phyloP scores from a whole-genome alignment of 2,797 vertebrate species.

The Eulemur rubriventer region DNA sequence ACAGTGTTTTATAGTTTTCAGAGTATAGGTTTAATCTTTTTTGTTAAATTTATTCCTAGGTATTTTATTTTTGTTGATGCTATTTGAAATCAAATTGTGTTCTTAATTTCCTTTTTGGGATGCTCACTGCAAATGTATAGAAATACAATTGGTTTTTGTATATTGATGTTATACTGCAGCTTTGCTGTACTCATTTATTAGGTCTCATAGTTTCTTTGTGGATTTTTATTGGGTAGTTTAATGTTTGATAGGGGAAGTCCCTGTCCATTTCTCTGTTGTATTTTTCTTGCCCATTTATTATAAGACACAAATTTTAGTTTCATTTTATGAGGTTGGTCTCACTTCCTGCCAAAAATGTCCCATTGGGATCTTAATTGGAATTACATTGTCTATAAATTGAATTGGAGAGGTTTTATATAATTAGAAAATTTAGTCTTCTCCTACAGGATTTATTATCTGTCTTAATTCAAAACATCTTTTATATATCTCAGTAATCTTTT shows the following conservation, averaged over 20 bases:
- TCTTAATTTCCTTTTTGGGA: not conserved
- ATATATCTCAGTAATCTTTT: not conserved
- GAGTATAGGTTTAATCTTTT: not conserved
- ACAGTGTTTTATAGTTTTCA: not conserved
- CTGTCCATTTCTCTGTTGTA: not conserved
- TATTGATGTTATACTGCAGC: not conserved
- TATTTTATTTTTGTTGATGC: not conserved
- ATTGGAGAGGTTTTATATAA: not conserved
- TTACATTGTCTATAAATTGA: not conserved
- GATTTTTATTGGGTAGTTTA: not conserved
- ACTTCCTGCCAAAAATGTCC: not conserved
- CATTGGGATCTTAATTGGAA: not conserved
- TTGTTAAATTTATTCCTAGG: not conserved
- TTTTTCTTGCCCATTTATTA: not conserved
- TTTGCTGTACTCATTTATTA: not conserved
- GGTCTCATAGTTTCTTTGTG: not conserved
- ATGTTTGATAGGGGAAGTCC: not conserved
- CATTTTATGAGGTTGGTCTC: not conserved
- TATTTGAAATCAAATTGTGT: not conserved
- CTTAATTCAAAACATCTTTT: constrained; percentile 46
- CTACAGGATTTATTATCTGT: constrained; percentile 38
- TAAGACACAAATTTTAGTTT: not conserved
- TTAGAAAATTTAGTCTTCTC: constrained; percentile 36
- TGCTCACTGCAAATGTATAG: not conserved
- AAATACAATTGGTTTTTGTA: not conserved